phyloP scores from a whole-genome alignment of 35 echinoderm and acorn worm species.

The Strongylocentrotus purpuratus region DNA sequence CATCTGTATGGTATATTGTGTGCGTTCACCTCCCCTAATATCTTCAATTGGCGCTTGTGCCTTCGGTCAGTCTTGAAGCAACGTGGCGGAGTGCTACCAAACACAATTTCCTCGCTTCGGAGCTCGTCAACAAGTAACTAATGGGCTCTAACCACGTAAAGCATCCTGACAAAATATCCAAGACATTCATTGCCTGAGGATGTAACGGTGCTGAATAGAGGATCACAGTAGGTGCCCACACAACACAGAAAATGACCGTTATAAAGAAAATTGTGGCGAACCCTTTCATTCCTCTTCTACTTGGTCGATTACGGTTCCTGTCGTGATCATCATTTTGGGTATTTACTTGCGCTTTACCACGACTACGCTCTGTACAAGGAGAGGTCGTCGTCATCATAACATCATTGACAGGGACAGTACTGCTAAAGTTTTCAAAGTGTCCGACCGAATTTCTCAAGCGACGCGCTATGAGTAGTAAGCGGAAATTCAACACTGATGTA shows the following conservation, averaged over 20 bases:
- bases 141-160: not conserved
- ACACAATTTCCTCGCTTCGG: not conserved
- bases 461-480: not conserved
- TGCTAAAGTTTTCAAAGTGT: not conserved
- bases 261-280: not conserved
- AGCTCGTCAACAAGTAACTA: not conserved
- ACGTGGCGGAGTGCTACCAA: not conserved
- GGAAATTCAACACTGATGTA: not conserved
- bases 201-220: not conserved
- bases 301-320: not conserved
- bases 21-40: too few species aligned
- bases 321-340: not conserved
- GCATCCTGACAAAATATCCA: not conserved
- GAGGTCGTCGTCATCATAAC: too few species aligned
- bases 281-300: not conserved
- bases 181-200: not conserved
- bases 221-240: not conserved
- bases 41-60: too few species aligned
- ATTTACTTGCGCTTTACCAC: not conserved
- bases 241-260: not conserved
- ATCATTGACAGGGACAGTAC: not conserved
- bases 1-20: too few species aligned
- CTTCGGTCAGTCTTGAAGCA: too few species aligned
- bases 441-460: not conserved
- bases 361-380: not conserved